Percentiles rank a stretch among this genome's conserved stretches.
These are phyloP conservation scores for Numenius arquata DNA, from an alignment of 2,113 vertebrate genomes.

Conservation along the genomic window DNA sequence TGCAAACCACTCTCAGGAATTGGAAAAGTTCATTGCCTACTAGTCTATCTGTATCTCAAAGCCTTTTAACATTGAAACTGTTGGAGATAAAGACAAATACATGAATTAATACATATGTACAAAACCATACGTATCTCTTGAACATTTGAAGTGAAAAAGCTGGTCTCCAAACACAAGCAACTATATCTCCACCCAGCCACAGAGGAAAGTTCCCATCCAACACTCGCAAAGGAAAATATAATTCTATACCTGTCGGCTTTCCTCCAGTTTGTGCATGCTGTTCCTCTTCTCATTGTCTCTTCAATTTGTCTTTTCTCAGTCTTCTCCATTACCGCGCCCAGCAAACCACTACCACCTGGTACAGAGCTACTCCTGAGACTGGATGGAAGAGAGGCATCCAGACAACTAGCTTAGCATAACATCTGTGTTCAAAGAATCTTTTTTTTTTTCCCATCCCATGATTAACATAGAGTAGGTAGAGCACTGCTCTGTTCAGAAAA, in stretches of 20 bases:
- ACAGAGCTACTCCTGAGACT: background rate
- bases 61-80: background rate
- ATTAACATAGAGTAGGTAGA: background rate
- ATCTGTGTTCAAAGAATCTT: background rate
- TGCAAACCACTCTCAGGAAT: background rate
- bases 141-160: background rate
- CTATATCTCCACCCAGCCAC: background rate
- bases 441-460: background rate
- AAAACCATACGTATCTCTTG: background rate
- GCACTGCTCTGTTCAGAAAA: background rate
- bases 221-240: background rate
- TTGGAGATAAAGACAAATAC: background rate
- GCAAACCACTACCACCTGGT: background rate
- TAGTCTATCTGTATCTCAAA: background rate
- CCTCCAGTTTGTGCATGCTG: background rate
- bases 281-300: background rate
- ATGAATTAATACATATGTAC: accelerated
- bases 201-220: background rate
- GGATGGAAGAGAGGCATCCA: background rate
- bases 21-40: background rate
- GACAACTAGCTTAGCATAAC: background rate
- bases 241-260: background rate
- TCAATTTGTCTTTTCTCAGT: background rate
- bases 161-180: background rate
- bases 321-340: background rate